Evolutionary conservation across 2,113 vertebrate genomes (phyloP), one percentile per base, ranked within the genome.

Genomic region (Petrocephalus zakoni): DNA sequence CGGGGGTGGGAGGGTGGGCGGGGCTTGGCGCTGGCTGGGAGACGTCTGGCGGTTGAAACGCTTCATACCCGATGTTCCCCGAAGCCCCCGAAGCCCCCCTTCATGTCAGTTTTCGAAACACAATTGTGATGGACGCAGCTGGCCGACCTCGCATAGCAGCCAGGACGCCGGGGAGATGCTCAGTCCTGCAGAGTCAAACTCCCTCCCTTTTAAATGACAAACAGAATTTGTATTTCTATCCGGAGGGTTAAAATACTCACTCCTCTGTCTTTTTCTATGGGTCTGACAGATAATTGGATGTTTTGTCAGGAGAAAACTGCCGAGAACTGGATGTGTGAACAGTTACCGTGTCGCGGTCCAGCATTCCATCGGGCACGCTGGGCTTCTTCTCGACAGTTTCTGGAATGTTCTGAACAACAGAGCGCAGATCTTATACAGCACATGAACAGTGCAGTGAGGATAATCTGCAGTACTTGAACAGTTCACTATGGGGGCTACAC

Each of bases 191-290:
- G 19, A 83, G 46, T 83, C 81, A 49, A 49, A 83, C 81, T 83
- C 81, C 19, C 34, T 49, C 37, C 37, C 81, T 83, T 83, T 83
- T 83, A 83, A n/a, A 83, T 83, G 81, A 83, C 81, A 83, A 83
- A 87, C 34, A 72, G 86, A 46, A 72, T 49, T 72, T 72, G 56
- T 46, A 42, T 4, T 87, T 56, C 47, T 72, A 34, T 46, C 58
- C 21, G 42, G 58, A 72, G 86, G 58, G 34, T 72, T 49, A 87
- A 68, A 68, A 61, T 29, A 34, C 34, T 55, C 86, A 68, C 61
- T 51, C 19, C 42, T 58, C 42, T 49, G 81, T 72, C 46, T 42
- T 42, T 17, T 72, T 87, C 86, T 87, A 51, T 46, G 58, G 53
- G 58, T 25, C 58, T 72, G 5, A n/a, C 56, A 42, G 47, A 56